phyloP scores from a whole-genome alignment of 1,140 invertebrate species.

The Drosophila bocqueti region DNA sequence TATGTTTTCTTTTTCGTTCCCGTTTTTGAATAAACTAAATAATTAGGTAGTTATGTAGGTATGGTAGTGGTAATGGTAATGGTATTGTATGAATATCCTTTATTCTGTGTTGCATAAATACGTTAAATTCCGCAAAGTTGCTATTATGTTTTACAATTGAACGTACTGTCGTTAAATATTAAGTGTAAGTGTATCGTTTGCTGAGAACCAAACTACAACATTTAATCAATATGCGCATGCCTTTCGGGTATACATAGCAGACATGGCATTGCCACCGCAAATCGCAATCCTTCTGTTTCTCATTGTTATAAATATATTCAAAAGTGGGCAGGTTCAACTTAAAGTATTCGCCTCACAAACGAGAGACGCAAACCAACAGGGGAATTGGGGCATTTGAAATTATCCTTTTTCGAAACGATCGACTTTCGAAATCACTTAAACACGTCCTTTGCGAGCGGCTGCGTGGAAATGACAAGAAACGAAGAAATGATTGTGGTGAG shows the following conservation, averaged over 20 bases:
- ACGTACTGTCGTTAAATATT: slow-evolving; percentile 45
- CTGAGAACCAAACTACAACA: slow-evolving; percentile 75
- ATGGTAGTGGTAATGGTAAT: slow-evolving; percentile 21
- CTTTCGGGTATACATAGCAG: slow-evolving; percentile 66
- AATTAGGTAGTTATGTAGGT: slow-evolving; percentile 44
- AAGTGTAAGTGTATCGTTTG: slow-evolving; percentile 58
- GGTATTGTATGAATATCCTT: slow-evolving; percentile 50
- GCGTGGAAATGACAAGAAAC: slow-evolving; percentile 28
- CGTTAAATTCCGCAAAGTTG: slow-evolving; percentile 45
- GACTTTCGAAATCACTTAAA: slow-evolving; percentile 64
- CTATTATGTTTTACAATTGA: slow-evolving; percentile 45
- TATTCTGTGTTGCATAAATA: slow-evolving; percentile 55
- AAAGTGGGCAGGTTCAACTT: slow-evolving; percentile 35
- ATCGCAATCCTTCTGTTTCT: slow-evolving; percentile 32
- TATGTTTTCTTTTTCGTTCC: slow-evolving; percentile 4
- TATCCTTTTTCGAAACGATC: slow-evolving; percentile 52
- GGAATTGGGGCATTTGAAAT: slow-evolving; percentile 48
- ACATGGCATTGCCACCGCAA: slow-evolving; percentile 24
- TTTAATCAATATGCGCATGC: slow-evolving; percentile 66
- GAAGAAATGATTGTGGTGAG: background rate
- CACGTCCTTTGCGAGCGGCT: slow-evolving; percentile 82
- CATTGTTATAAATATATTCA: slow-evolving; percentile 51
- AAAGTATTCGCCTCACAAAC: slow-evolving; percentile 38
- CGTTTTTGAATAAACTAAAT: slow-evolving; percentile 40
- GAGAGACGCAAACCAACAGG: slow-evolving; percentile 54